Percentiles rank a stretch among this genome's conserved stretches.
Conservation (phyloP, 1,140 invertebrate genomes). For the Homarus americanus region DNA sequence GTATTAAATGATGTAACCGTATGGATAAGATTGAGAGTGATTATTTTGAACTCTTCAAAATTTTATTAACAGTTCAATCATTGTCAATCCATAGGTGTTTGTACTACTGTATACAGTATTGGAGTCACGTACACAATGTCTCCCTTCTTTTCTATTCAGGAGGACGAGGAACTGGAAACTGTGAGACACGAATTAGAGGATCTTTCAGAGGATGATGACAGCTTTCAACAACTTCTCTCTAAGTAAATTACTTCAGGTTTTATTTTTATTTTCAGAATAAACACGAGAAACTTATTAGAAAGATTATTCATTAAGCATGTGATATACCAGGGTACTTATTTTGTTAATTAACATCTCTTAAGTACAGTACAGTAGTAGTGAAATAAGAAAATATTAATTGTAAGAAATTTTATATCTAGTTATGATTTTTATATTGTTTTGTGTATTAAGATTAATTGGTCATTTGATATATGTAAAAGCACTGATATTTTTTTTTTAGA, state of each 20-base stretch:
- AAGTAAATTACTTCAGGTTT: conserved; percentile 40
- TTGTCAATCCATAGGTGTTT: no score
- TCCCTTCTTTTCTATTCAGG: neutral
- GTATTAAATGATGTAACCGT: neutral
- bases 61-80: neutral
- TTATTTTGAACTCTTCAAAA: neutral
- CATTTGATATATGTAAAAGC: no score
- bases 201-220: conserved; percentile 66
- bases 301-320: no score
- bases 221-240: conserved; percentile 59
- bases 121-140: neutral
- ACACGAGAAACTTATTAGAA: no score
- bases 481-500: no score
- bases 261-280: neutral
- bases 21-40: neutral
- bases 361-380: no score
- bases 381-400: no score
- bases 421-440: no score
- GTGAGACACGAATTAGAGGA: conserved; percentile 53
- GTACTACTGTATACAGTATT: neutral
- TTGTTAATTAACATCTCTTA: no score
- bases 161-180: conserved; percentile 62
- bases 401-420: no score
- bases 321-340: no score
- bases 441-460: no score